Conservation (phyloP, 2,888 invertebrate genomes). For the Chaetoderma sp. region DNA sequence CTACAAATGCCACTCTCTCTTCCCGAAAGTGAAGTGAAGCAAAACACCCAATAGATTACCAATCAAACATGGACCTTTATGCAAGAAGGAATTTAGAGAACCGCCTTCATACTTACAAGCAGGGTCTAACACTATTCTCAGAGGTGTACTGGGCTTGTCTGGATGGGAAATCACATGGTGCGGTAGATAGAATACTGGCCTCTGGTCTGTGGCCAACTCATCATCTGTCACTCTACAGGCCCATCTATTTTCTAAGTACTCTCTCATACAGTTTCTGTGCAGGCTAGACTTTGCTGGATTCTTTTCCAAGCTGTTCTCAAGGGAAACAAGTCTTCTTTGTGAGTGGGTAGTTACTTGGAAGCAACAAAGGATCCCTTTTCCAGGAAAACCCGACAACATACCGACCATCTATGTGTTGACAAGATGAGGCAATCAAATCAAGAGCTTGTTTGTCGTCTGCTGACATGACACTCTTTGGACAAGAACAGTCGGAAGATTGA, state of each 20-base stretch:
- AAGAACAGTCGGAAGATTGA: slow-evolving; percentile 9
- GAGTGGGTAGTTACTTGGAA: slow-evolving; percentile 13
- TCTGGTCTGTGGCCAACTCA: neutral
- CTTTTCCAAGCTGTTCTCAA: slow-evolving; percentile 12
- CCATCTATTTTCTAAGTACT: slow-evolving; percentile 18
- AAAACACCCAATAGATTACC: slow-evolving; percentile 13
- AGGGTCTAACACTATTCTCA: slow-evolving; percentile 18
- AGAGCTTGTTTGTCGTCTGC: neutral
- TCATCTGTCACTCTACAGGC: neutral
- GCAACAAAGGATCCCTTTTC: slow-evolving; percentile 6
- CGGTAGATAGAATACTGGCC: slow-evolving; percentile 11
- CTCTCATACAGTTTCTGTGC: slow-evolving; percentile 3
- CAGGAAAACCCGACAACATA: slow-evolving; percentile 11
- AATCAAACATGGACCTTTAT: slow-evolving; percentile 12
- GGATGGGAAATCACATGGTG: slow-evolving; percentile 19
- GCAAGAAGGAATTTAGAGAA: neutral
- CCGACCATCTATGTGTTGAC: neutral
- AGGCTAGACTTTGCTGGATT: slow-evolving; percentile 2
- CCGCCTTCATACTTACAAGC: slow-evolving; percentile 4
- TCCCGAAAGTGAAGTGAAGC: slow-evolving; percentile 4
- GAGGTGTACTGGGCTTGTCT: slow-evolving; percentile 15
- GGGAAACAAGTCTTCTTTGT: slow-evolving; percentile 12
- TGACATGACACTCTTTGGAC: neutral
- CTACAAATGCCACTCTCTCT: slow-evolving; percentile 11
- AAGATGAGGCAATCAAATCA: neutral